Evolutionary conservation across 2,113 vertebrate species (phyloP), one percentile per base, ranked within the genome.

Genomic region (Beaufortia kweichowensis): DNA sequence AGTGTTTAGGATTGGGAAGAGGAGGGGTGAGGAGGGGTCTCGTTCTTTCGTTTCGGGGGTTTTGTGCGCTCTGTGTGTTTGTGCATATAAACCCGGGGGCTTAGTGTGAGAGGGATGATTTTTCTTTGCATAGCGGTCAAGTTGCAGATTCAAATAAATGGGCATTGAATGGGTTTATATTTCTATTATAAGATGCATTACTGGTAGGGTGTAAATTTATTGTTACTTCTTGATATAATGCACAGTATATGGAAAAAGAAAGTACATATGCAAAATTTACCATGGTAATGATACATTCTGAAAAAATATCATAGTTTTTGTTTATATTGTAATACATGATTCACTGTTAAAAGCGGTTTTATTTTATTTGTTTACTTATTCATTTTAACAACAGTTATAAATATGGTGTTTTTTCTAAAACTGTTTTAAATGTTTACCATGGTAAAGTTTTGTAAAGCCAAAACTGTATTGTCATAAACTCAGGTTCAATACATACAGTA

Each of bases 1-100:
- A 87, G 84, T 87, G 85, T 82, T 81, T 83, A 87, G 85, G 87
- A 86, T 90, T 88, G 88, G 85, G 84, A 75, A 79, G 75, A 76
- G 85, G 85, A 87, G 53, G 35, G n/a, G 53, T 15, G 75, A 69
- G 63, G 63, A 50, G 66, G 66, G 29, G 41, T 48, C 86, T 89
- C 89, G 87, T 88, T 81, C 53, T 48, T 61, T 46, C 12, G 28
- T 69, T 77, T 77, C 75, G 35, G 14, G 15, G 12, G 3, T 17
- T n/a, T 17, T 33, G 24, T 24, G 56, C 83, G 84, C 88, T 41
- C 79, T 63, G 84, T 82, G 90, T 88, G 89, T 88, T 90, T 90
- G 83, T 64, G 59, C 29, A 71, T 55, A 78, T 78, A 78, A 71
- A 69, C 66, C 70, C 39, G 31, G 33, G 69, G 57, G 67, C 68